These are phyloP conservation scores for Indicator maculatus DNA, from an alignment of 2,113 vertebrate species.

Conservation along the genomic window DNA sequence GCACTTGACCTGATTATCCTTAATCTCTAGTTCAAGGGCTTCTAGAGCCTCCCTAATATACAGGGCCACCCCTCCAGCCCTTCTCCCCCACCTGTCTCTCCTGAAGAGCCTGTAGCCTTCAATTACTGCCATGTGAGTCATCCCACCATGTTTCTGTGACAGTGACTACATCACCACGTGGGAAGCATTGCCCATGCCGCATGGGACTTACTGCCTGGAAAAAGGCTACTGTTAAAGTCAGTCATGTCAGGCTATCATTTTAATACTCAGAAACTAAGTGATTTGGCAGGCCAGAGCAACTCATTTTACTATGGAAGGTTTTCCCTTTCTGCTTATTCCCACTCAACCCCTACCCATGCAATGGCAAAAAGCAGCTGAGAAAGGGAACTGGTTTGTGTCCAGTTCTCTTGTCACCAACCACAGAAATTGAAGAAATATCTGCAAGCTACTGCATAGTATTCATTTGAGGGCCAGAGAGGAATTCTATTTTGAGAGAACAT, in stretches of 20 bases:
- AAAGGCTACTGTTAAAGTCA: background rate
- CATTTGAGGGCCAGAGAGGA: background rate
- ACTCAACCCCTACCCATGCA: background rate
- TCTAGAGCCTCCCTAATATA: too few species aligned
- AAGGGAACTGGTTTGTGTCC: background rate
- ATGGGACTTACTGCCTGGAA: background rate
- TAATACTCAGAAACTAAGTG: slow-evolving; percentile 8
- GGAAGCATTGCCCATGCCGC: background rate
- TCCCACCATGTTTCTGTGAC: too few species aligned
- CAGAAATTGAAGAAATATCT: slow-evolving; percentile 59
- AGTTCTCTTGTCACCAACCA: background rate
- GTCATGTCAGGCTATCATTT: background rate
- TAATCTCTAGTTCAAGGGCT: too few species aligned
- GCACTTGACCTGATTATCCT: too few species aligned
- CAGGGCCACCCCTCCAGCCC: too few species aligned
- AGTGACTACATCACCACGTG: too few species aligned
- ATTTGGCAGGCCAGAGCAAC: background rate
- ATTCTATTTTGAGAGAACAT: slow-evolving; percentile 65
- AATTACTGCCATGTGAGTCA: too few species aligned
- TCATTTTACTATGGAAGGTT: background rate
- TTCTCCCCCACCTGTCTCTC: too few species aligned
- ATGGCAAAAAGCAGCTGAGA: slow-evolving; percentile 16
- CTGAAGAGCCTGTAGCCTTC: too few species aligned
- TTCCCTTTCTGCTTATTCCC: background rate
- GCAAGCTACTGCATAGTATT: slow-evolving; percentile 17